Conservation (phyloP, 2,113 vertebrate species). For the Rallus limicola region DNA sequence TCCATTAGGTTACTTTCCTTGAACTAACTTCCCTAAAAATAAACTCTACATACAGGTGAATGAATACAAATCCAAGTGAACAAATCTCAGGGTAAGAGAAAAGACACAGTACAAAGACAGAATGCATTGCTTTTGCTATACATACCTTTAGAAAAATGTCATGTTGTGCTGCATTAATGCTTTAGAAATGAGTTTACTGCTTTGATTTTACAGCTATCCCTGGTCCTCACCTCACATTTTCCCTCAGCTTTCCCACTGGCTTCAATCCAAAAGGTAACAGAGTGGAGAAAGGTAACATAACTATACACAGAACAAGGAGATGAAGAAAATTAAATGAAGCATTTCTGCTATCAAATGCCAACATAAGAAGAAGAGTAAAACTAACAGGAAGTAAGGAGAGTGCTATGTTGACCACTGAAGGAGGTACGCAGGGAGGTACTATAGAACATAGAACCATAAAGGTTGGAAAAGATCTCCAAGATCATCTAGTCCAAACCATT, state of each 20-base stretch:
- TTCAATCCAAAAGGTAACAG: not conserved
- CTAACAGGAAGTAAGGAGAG: not conserved
- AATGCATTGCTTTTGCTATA: not conserved
- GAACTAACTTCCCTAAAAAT: not conserved
- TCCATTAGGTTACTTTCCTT: not conserved
- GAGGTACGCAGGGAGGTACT: not conserved
- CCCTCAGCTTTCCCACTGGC: not conserved
- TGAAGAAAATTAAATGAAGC: not conserved
- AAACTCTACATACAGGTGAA: not conserved
- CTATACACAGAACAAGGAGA: not conserved
- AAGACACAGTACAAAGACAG: not conserved
- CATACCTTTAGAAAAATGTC: not conserved
- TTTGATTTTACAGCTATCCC: not conserved
- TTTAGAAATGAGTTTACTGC: not conserved
- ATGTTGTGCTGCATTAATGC: not conserved
- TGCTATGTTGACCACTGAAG: not conserved
- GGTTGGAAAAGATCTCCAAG: no score
- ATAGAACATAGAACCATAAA: not conserved
- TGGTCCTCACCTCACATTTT: not conserved
- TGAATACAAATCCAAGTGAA: not conserved
- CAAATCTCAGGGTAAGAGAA: not conserved
- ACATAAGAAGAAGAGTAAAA: not conserved
- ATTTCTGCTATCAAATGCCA: not conserved
- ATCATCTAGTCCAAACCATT: no score
- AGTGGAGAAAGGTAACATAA: not conserved